Evolutionary conservation across 2,888 invertebrate genomes (phyloP), one percentile per base, ranked within the genome.

Genomic region (Drosophila affinis): DNA sequence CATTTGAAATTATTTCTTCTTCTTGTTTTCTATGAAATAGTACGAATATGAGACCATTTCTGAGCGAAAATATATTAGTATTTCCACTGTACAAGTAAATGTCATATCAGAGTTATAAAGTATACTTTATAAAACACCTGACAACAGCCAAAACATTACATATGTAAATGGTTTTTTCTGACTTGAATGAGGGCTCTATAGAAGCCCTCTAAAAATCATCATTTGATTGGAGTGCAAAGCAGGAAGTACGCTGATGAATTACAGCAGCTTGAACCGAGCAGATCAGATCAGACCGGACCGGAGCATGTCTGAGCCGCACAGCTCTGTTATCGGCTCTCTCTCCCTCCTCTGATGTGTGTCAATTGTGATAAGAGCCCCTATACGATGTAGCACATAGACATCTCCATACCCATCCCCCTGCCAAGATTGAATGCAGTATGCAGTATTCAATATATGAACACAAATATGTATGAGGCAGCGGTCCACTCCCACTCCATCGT

Each of bases 341-440:
- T 24, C 46, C 29, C 17, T 44, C 27, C 52, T 53, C 48, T 70
- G 85, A 83, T 79, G 86, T 83, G 82, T 83, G 82, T 87, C 82
- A 87, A 47, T 57, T 64, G 32, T 79, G 82, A 83, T 87, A 87
- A 84, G 51, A 64, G 24, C 12, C 47, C n/a, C 17, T 46, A 68
- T 60, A 51, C 14, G 14, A 48, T 49, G 32, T 53, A 51, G 14
- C 12, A 27, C 9, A 49, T 49, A 7, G n/a, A 6, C 14, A 39
- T 39, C 39, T 32, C 32, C 29, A 48, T n/a, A 1, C 18, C 14
- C 17, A 44, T 39, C 48, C 27, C 10, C 45, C 9, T n/a, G 47
- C 9, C 46, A 10, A 44, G 55, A 18, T 64, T 55, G 46, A 56
- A 56, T 61, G 63, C 39, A 61, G 53, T 21, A 56, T 61, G 63